Conservation (phyloP, 2,113 vertebrate genomes). For the Silurus glanis region DNA sequence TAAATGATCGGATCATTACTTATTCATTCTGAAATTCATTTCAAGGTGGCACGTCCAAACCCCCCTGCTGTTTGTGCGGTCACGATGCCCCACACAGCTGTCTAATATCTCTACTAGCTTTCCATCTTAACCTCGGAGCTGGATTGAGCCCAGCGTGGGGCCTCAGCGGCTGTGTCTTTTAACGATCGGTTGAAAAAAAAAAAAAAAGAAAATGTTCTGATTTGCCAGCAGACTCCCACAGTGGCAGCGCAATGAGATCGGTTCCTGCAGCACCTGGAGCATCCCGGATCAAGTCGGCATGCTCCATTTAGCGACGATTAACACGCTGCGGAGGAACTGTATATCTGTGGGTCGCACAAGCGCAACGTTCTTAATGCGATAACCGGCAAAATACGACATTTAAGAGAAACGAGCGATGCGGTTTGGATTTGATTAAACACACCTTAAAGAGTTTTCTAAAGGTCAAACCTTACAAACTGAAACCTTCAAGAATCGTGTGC, state of each 20-base stretch:
- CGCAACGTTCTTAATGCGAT: conserved; percentile 13
- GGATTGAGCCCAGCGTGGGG: conserved; percentile 6
- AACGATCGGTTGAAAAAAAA: neutral
- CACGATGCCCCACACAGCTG: conserved; percentile 11
- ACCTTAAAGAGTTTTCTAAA: neutral
- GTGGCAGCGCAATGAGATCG: neutral
- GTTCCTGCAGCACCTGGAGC: conserved; percentile 1
- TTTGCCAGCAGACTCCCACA: conserved; percentile 12
- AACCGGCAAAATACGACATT: neutral
- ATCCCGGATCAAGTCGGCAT: conserved; percentile 8
- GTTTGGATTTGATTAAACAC: neutral
- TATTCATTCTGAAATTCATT: conserved; percentile 15
- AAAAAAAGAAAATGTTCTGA: neutral
- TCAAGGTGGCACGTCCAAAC: neutral
- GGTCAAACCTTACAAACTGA: neutral
- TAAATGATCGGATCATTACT: neutral
- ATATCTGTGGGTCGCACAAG: conserved; percentile 13
- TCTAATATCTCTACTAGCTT: conserved; percentile 15
- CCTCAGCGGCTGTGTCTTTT: conserved; percentile 13
- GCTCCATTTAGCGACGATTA: conserved; percentile 30
- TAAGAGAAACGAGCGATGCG: neutral
- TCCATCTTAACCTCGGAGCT: conserved; percentile 15
- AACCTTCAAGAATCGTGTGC: neutral
- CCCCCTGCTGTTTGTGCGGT: neutral
- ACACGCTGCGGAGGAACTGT: conserved; percentile 11